Conservation (phyloP, 2,113 vertebrate genomes). For the Ceyx margarethae region DNA sequence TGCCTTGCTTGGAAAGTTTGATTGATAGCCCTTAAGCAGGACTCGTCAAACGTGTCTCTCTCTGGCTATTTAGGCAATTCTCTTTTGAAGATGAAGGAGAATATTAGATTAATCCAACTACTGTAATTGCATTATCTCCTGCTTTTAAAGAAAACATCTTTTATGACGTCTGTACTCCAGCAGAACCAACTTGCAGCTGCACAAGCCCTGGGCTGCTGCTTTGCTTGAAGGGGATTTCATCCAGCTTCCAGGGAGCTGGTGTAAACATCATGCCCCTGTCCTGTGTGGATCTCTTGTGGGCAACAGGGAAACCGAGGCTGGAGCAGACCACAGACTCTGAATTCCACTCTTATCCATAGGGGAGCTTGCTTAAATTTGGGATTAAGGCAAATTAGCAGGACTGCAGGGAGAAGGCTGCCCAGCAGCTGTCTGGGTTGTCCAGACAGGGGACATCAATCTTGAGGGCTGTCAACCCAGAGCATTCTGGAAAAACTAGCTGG, state of each 20-base stretch:
- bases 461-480: not conserved
- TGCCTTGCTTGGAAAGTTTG: constrained; percentile 20
- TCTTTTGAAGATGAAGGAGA: constrained; percentile 36
- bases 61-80: constrained; percentile 56
- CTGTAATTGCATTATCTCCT: constrained; percentile 36
- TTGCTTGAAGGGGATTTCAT: not conserved
- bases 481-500: not conserved
- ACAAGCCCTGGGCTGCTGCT: not conserved
- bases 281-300: not conserved
- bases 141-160: constrained; percentile 39
- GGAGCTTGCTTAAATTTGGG: not conserved
- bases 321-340: accelerated
- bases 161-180: not conserved
- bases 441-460: not conserved
- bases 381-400: not conserved
- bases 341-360: not conserved
- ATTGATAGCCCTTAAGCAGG: constrained; percentile 41
- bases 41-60: constrained; percentile 28
- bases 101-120: constrained; percentile 59
- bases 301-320: not conserved
- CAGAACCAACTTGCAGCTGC: not conserved
- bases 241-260: not conserved
- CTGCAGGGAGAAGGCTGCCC: not conserved
- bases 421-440: not conserved
- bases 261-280: not conserved